Conservation (phyloP, 2,888 invertebrate genomes). For the Hemistola chrysoprasaria region DNA sequence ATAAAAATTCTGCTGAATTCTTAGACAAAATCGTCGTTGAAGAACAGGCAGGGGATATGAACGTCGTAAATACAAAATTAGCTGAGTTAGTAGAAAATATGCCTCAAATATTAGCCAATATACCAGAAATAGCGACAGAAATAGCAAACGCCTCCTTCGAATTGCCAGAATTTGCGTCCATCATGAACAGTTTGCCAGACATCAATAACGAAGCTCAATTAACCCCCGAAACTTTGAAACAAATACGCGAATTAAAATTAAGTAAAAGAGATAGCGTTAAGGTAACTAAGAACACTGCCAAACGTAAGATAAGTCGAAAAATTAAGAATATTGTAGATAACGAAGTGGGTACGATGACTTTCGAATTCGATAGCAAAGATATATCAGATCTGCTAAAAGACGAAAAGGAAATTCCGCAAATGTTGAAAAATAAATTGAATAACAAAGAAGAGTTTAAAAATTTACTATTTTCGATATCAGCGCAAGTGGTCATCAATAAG, state of each 20-base stretch:
- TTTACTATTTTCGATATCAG: slow-evolving; percentile 60
- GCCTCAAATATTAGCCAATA: slow-evolving; percentile 71
- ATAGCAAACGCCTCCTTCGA: slow-evolving; percentile 66
- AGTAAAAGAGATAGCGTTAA: slow-evolving; percentile 69
- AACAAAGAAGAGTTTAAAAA: slow-evolving; percentile 65
- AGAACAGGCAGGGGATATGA: slow-evolving; percentile 47
- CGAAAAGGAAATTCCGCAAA: slow-evolving; percentile 55
- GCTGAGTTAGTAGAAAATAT: slow-evolving; percentile 67
- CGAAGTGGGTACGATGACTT: slow-evolving; percentile 58
- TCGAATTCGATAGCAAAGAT: slow-evolving; percentile 65
- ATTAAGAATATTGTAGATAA: slow-evolving; percentile 54
- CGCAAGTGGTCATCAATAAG: slow-evolving; percentile 68
- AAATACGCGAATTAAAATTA: slow-evolving; percentile 69
- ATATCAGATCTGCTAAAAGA: slow-evolving; percentile 57
- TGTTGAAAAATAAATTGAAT: slow-evolving; percentile 52
- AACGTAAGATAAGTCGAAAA: slow-evolving; percentile 63
- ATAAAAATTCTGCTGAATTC: slow-evolving; percentile 64
- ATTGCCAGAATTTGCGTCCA: slow-evolving; percentile 68
- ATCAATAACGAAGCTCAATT: slow-evolving; percentile 65
- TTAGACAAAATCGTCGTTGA: slow-evolving; percentile 59
- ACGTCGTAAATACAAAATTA: slow-evolving; percentile 55
- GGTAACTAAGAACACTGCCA: slow-evolving; percentile 71
- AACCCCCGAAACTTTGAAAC: slow-evolving; percentile 73
- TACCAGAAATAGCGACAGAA: slow-evolving; percentile 71
- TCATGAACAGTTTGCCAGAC: slow-evolving; percentile 66